Conservation (phyloP, 2,113 vertebrate species). For the Heloderma charlesbogerti region DNA sequence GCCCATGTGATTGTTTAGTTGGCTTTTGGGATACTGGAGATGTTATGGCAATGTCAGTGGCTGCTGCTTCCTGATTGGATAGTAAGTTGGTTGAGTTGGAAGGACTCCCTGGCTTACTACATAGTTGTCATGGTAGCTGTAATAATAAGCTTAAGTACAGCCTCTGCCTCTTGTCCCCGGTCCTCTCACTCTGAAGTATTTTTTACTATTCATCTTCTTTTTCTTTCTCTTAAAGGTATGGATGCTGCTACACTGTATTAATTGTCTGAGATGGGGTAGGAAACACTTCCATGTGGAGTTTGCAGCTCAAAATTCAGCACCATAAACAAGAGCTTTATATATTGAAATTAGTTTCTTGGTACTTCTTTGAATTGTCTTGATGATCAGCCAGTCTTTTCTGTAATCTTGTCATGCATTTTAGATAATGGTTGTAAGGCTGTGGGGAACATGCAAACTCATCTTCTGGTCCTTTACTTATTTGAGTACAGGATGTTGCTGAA, state of each 20-base stretch:
- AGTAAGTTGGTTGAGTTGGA: neutral
- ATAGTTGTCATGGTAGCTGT: neutral
- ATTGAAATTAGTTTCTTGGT: neutral
- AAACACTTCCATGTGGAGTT: neutral
- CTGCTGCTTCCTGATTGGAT: slow-evolving; percentile 5
- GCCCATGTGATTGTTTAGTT: slow-evolving; percentile 8
- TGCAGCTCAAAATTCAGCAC: neutral
- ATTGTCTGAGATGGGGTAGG: too few species aligned
- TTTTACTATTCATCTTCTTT: neutral
- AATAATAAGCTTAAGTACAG: neutral
- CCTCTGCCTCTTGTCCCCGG: neutral
- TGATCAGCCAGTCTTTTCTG: neutral
- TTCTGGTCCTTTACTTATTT: neutral
- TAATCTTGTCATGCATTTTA: neutral
- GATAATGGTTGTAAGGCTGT: neutral
- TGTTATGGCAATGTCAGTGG: neutral
- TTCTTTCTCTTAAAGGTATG: slow-evolving; percentile 11
- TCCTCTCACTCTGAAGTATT: neutral
- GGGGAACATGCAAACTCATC: neutral
- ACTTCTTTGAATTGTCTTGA: too few species aligned
- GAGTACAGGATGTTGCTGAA: neutral
- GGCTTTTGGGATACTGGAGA: neutral
- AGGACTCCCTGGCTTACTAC: neutral
- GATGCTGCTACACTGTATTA: neutral
- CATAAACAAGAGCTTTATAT: neutral